Conservation (phyloP, 1,140 invertebrate genomes). For the Papilio aristodemus region DNA sequence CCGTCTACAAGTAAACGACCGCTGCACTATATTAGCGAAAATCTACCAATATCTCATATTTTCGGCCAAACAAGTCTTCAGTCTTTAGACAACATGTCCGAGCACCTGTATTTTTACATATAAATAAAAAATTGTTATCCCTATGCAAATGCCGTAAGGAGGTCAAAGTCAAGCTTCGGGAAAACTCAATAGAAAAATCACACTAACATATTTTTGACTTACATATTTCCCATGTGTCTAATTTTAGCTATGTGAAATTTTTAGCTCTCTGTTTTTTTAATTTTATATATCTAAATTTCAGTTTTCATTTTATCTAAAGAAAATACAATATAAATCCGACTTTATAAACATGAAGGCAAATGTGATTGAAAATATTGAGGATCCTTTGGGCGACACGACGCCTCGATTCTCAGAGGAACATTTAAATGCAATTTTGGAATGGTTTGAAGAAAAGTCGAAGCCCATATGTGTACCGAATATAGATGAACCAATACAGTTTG, state of each 20-base stretch:
- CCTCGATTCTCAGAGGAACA: conserved; percentile 59
- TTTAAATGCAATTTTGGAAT: conserved; percentile 54
- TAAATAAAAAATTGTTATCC: too few species aligned
- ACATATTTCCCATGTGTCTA: conserved; percentile 2
- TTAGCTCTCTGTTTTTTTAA: neutral
- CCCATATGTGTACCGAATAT: conserved; percentile 51
- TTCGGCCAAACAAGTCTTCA: too few species aligned
- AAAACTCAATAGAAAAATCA: too few species aligned
- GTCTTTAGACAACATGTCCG: too few species aligned
- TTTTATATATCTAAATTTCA: neutral
- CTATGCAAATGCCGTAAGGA: too few species aligned
- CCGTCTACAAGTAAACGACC: too few species aligned
- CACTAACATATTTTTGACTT: neutral
- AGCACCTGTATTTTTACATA: too few species aligned
- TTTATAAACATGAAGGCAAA: conserved; percentile 2
- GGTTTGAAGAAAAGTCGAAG: conserved; percentile 62
- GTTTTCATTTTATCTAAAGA: neutral
- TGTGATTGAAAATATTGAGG: conserved; percentile 1
- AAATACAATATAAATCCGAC: neutral
- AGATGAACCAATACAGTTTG: conserved; percentile 52
- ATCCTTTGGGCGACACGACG: conserved; percentile 54
- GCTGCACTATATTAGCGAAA: too few species aligned
- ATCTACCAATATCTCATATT: too few species aligned
- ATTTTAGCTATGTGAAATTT: neutral
- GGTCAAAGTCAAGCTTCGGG: too few species aligned